These are phyloP conservation scores for Sycophila texana DNA, from an alignment of 2,888 invertebrate species.

Conservation along the genomic window DNA sequence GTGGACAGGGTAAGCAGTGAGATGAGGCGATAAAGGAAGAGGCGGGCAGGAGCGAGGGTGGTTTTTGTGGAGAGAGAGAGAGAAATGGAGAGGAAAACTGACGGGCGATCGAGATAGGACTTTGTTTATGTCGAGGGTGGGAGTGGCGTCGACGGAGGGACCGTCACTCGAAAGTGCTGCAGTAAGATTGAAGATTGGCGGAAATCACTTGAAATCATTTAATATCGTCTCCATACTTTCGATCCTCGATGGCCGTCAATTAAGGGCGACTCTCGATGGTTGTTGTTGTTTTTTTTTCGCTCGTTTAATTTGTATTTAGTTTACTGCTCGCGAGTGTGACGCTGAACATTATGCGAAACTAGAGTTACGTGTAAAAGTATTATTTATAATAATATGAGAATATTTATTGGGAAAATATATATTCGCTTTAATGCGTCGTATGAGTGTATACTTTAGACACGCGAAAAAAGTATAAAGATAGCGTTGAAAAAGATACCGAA, in stretches of 20 bases:
- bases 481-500: background rate
- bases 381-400: too few species aligned
- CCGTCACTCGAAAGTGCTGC: slow-evolving; percentile 1
- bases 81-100: background rate
- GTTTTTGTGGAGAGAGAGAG: background rate
- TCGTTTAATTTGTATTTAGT: background rate
- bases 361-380: background rate
- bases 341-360: background rate
- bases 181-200: slow-evolving; percentile 18
- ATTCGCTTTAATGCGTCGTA: too few species aligned
- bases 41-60: background rate
- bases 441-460: too few species aligned
- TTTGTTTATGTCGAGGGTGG: slow-evolving; percentile 38
- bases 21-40: background rate
- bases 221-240: background rate
- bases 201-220: slow-evolving; percentile 37
- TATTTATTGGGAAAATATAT: too few species aligned
- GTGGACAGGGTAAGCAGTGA: slow-evolving; percentile 32
- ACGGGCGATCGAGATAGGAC: slow-evolving; percentile 30
- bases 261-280: background rate
- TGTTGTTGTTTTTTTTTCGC: background rate
- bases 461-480: background rate
- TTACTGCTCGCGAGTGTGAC: background rate
- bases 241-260: background rate
- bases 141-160: background rate